Percentiles rank a stretch among this genome's conserved stretches.
Conservation (phyloP, 2,888 invertebrate species). For the Agrochola litura region DNA sequence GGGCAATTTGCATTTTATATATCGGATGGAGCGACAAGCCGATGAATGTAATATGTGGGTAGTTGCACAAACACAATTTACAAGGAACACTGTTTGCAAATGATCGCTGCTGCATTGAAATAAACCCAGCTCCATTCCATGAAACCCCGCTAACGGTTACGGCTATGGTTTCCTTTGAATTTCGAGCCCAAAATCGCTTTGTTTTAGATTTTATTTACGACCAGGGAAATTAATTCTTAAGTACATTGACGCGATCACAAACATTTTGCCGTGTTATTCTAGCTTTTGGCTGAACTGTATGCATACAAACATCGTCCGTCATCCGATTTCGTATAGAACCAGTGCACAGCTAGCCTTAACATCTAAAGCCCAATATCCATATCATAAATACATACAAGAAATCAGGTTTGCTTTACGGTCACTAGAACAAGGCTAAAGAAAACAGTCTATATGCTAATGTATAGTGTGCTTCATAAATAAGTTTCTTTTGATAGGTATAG, state of each 20-base stretch:
- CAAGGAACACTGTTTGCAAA: no score
- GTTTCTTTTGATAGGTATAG: conserved; percentile 37
- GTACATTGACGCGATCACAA: no score
- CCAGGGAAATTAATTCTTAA: no score
- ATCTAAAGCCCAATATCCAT: conserved; percentile 7
- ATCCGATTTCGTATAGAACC: background rate
- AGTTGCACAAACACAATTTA: background rate
- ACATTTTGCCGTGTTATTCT: no score
- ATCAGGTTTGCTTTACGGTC: conserved; percentile 23
- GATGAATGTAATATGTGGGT: background rate
- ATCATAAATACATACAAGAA: conserved; percentile 7
- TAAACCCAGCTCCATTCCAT: no score
- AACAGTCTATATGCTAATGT: conserved; percentile 41
- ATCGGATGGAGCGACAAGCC: no score
- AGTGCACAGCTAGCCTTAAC: conserved; percentile 1
- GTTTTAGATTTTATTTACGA: no score
- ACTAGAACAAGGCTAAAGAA: conserved; percentile 46
- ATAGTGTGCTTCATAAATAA: conserved; percentile 11
- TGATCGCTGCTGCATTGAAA: no score
- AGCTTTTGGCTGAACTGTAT: no score
- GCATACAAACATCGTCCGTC: background rate
- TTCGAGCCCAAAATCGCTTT: no score
- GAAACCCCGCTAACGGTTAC: no score
- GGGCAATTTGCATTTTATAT: background rate
- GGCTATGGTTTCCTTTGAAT: no score